Evolutionary conservation across 2,113 vertebrate genomes (phyloP).

Genomic region (Amazona guildingii): DNA sequence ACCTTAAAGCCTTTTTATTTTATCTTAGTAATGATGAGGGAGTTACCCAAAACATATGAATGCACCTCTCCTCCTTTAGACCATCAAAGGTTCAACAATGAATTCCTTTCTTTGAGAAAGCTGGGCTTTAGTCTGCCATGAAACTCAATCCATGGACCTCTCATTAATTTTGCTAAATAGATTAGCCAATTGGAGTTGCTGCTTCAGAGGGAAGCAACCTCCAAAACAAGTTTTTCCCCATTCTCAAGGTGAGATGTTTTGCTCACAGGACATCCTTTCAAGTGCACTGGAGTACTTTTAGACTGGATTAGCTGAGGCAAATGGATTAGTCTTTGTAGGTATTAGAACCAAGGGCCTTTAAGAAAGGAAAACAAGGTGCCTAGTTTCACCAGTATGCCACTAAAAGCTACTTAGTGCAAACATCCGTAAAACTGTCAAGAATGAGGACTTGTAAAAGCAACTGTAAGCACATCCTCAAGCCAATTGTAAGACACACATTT

Average conservation of each 20-base stretch:
- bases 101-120: conserved; percentile 68
- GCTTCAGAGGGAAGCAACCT: conserved; percentile 63
- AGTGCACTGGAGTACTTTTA: conserved; percentile 65
- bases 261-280: conserved; percentile 62
- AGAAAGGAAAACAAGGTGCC: conserved; percentile 72
- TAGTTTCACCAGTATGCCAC: conserved; percentile 69
- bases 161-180: conserved; percentile 73
- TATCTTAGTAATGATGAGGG: conserved; percentile 49
- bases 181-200: conserved; percentile 58
- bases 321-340: conserved; percentile 68
- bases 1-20: conserved; percentile 65
- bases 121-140: conserved; percentile 52
- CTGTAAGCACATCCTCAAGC: conserved; percentile 64
- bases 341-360: conserved; percentile 70
- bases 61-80: conserved; percentile 47
- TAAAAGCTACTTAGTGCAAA: conserved; percentile 79
- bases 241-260: conserved; percentile 71
- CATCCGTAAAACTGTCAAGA: conserved; percentile 76
- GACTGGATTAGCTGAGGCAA: conserved; percentile 66
- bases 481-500: conserved; percentile 55
- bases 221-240: conserved; percentile 64
- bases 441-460: conserved; percentile 70
- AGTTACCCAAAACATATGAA: conserved; percentile 62
- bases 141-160: conserved; percentile 70
- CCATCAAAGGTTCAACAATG: conserved; percentile 68